Conservation (phyloP, 2,888 invertebrate genomes). For the Vandiemenella viatica region DNA sequence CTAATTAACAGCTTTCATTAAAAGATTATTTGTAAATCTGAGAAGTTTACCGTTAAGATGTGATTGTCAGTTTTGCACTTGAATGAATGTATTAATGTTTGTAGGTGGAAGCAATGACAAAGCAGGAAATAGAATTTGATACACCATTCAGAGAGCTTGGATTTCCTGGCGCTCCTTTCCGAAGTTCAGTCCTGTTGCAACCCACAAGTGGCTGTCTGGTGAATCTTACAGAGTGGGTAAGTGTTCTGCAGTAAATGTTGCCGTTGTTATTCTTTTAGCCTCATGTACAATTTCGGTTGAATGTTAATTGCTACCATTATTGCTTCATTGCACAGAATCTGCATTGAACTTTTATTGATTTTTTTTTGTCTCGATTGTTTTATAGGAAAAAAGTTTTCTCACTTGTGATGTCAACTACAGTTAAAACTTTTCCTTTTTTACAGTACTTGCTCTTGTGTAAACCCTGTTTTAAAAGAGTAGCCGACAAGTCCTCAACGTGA, state of each 20-base stretch:
- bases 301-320: too few species aligned
- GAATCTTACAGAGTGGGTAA: conserved; percentile 88
- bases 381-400: too few species aligned
- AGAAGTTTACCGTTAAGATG: not conserved
- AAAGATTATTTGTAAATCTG: not conserved
- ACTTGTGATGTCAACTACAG: too few species aligned
- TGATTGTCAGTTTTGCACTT: not conserved
- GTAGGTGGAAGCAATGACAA: conserved; percentile 79
- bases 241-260: conserved; percentile 13
- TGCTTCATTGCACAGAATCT: too few species aligned
- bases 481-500: too few species aligned
- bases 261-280: not conserved
- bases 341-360: too few species aligned
- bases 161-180: conserved; percentile 92
- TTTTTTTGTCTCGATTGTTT: too few species aligned
- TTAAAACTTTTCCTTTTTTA: too few species aligned
- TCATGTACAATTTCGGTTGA: not conserved
- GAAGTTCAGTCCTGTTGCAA: conserved; percentile 88
- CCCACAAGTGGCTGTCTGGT: conserved; percentile 97
- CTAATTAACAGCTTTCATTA: too few species aligned
- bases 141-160: conserved; percentile 96
- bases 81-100: conserved; percentile 5
- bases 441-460: too few species aligned
- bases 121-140: conserved; percentile 95
- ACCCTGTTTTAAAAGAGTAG: too few species aligned